These are phyloP conservation scores for Eupeodes luniger DNA, from an alignment of 2,888 invertebrate genomes.

Conservation along the genomic window DNA sequence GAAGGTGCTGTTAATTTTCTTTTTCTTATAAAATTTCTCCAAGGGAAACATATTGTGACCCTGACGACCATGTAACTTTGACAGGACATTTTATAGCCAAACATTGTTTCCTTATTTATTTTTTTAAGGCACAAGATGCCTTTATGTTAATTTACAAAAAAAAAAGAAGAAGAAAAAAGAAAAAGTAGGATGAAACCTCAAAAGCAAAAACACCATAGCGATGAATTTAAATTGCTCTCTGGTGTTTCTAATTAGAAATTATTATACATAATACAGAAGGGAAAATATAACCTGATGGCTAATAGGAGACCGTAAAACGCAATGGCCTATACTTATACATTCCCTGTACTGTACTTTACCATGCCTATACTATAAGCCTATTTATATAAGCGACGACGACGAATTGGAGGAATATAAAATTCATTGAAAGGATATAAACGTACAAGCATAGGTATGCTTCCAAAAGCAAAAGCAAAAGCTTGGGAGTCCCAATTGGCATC, in stretches of 20 bases:
- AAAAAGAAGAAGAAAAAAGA: background rate
- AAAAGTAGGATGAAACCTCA: conserved; percentile 12
- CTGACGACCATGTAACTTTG: background rate
- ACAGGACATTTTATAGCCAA: conserved; percentile 5
- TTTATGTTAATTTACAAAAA: conserved; percentile 21
- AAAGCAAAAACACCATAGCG: conserved; percentile 33
- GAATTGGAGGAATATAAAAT: conserved; percentile 62
- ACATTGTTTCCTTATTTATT: conserved; percentile 38
- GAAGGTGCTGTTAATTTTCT: background rate
- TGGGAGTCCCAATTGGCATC: conserved; percentile 68
- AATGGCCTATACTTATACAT: conserved; percentile 42
- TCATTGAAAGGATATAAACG: conserved; percentile 61
- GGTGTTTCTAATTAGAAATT: conserved; percentile 72
- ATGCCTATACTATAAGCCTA: no score
- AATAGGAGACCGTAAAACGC: conserved; percentile 49
- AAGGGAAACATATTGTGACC: conserved; percentile 6
- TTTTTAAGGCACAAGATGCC: conserved; percentile 50
- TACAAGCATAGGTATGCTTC: background rate
- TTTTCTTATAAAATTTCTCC: background rate
- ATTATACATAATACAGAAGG: conserved; percentile 32
- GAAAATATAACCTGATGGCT: conserved; percentile 28
- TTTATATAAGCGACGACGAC: conserved; percentile 18
- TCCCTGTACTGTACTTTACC: no score
- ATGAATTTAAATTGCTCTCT: conserved; percentile 74
- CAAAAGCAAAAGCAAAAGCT: background rate